These are phyloP conservation scores for Chrysolina haemoptera DNA, from an alignment of 2,888 invertebrate genomes.

Conservation along the genomic window DNA sequence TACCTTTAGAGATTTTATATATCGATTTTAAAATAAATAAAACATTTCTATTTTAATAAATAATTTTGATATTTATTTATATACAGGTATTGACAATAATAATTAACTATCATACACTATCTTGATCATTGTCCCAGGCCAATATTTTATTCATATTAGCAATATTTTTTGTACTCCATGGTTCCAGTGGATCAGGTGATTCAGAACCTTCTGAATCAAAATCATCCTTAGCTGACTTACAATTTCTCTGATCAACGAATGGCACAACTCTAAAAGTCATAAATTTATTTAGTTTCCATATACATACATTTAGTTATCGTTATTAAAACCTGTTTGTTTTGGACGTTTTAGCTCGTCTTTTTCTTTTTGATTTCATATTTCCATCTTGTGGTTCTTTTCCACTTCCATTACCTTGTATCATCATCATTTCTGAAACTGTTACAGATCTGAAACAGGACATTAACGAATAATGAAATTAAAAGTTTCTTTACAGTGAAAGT, in stretches of 20 bases:
- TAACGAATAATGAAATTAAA: background rate
- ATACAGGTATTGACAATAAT: background rate
- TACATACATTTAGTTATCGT: background rate
- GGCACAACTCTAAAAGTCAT: slow-evolving; percentile 71
- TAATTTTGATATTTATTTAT: background rate
- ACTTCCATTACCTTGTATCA: slow-evolving; percentile 61
- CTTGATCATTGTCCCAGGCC: slow-evolving; percentile 75
- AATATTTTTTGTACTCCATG: slow-evolving; percentile 82
- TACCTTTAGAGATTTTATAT: slow-evolving; percentile 11
- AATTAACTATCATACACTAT: slow-evolving; percentile 68
- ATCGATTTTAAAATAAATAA: slow-evolving; percentile 20
- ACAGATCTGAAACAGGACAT: slow-evolving; percentile 49
- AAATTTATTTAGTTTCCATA: background rate
- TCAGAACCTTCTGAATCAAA: slow-evolving; percentile 61
- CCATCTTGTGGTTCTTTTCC: slow-evolving; percentile 61
- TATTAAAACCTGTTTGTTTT: slow-evolving; percentile 64
- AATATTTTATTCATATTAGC: slow-evolving; percentile 81
- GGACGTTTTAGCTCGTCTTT: slow-evolving; percentile 65
- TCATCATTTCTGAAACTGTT: slow-evolving; percentile 52
- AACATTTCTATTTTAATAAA: slow-evolving; percentile 1
- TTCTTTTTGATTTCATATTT: slow-evolving; percentile 60
- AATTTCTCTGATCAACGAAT: slow-evolving; percentile 64
- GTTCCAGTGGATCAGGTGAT: slow-evolving; percentile 78
- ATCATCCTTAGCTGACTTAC: slow-evolving; percentile 67
- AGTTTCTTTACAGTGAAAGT: too few relatives aligned